phyloP scores from a whole-genome alignment of 2,797 vertebrate species.

The Sebastes iracundus region DNA sequence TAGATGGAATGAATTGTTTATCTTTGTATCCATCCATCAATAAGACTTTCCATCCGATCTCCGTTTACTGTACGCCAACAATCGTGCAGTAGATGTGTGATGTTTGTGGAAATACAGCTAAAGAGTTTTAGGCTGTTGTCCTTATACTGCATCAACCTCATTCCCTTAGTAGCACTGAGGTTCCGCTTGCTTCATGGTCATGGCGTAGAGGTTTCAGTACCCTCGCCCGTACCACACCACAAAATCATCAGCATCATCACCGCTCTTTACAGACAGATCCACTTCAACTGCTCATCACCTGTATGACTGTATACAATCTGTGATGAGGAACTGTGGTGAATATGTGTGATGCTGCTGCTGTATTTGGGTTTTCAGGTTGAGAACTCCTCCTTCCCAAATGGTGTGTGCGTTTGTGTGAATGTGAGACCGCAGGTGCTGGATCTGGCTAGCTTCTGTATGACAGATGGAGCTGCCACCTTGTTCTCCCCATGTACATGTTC shows the following conservation, averaged over 20 bases:
- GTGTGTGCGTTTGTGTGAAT: not conserved
- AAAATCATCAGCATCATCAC: constrained; percentile 7
- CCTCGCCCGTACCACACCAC: not conserved
- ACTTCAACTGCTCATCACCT: constrained; percentile 8
- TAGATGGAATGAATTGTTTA: not conserved
- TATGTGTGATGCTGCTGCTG: constrained; percentile 15
- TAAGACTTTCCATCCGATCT: not conserved
- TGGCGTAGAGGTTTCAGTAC: not conserved
- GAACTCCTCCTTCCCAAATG: constrained; percentile 33
- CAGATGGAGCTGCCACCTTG: constrained; percentile 84
- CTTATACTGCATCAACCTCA: not conserved
- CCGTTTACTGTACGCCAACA: not conserved
- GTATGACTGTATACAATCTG: not conserved
- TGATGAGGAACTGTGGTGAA: not conserved
- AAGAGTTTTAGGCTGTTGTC: not conserved
- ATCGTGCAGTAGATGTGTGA: not conserved
- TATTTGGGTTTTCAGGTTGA: constrained; percentile 33
- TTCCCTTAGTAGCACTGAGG: not conserved
- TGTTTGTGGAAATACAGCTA: not conserved
- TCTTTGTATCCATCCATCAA: not conserved
- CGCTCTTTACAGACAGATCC: not conserved
- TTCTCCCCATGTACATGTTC: constrained; percentile 74
- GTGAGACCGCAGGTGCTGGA: constrained; percentile 56
- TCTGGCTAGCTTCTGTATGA: constrained; percentile 72
- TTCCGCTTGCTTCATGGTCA: not conserved